Conservation (phyloP, 2,113 vertebrate species). For the Muntiacus muntjak region DNA sequence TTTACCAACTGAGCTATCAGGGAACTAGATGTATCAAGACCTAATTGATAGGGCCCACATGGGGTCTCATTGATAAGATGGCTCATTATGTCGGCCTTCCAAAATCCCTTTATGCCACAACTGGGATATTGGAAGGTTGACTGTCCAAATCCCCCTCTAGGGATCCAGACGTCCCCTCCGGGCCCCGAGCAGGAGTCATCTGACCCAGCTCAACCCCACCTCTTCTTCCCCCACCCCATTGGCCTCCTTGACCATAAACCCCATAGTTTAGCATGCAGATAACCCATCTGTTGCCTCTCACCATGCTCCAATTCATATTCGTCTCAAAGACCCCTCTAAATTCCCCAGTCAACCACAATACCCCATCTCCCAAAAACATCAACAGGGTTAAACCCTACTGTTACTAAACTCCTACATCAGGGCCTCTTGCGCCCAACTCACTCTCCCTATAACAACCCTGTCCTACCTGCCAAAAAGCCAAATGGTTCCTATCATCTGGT, state of each 20-base stretch:
- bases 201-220: background rate
- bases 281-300: background rate
- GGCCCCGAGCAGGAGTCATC: background rate
- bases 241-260: background rate
- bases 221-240: fast-evolving
- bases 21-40: background rate
- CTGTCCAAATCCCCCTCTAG: background rate
- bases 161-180: background rate
- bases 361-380: background rate
- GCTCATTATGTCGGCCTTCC: background rate
- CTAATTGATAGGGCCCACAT: background rate
- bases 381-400: background rate
- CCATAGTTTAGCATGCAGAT: background rate
- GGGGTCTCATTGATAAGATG: background rate
- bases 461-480: background rate
- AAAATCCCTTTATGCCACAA: background rate
- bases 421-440: background rate
- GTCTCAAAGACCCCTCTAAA: background rate
- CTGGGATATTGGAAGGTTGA: background rate
- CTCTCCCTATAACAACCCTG: background rate
- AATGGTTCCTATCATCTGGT: background rate
- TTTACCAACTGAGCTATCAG: background rate
- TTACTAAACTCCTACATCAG: background rate
- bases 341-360: background rate
- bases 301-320: background rate